Evolutionary conservation across 2,888 invertebrate species (phyloP).

Genomic region (Scaptomyza polygonia): DNA sequence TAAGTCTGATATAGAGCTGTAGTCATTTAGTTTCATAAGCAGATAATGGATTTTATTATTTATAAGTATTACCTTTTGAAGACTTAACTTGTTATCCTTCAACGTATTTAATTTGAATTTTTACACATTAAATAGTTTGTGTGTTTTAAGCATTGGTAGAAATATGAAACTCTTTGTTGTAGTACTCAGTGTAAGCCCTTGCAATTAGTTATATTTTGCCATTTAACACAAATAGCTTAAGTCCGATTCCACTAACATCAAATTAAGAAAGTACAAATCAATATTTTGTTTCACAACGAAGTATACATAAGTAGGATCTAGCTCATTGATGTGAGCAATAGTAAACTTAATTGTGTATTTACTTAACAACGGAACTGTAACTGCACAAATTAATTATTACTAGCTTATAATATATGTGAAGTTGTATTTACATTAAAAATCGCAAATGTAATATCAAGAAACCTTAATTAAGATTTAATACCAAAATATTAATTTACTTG

Average conservation of each 20-base stretch:
- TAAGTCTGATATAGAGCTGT: not conserved
- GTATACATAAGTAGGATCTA: not conserved
- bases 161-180: not conserved
- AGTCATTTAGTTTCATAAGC: not conserved
- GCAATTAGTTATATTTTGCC: not conserved
- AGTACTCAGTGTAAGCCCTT: too few species aligned
- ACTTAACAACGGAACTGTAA: not conserved
- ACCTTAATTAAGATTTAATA: not conserved
- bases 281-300: not conserved
- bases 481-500: not conserved
- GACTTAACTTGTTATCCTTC: not conserved
- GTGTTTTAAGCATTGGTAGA: too few species aligned
- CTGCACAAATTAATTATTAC: not conserved
- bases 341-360: not conserved
- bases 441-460: too few species aligned
- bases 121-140: not conserved
- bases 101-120: not conserved
- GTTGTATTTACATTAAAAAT: too few species aligned
- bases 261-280: not conserved
- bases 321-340: not conserved
- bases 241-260: too few species aligned
- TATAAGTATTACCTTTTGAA: too few species aligned
- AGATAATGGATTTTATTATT: not conserved
- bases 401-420: too few species aligned
- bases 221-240: too few species aligned